Conservation (phyloP, 1,140 invertebrate species). For the honey bee (Apis mellifera) region Amel_HAv3.1 CM009931.2:17766501-17767000, state of each 20-base stretch:
- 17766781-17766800: constrained; percentile 28
- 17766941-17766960: constrained; percentile 63
- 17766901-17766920: not conserved
- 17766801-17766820: constrained; percentile 34
- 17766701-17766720: constrained; percentile 41
- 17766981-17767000: constrained; percentile 20
- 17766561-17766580: not conserved
- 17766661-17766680: not conserved
- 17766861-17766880: constrained; percentile 62
- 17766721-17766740: constrained; percentile 11
- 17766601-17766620: constrained; percentile 65
- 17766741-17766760: constrained; percentile 25
- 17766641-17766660: constrained; percentile 18
- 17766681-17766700: constrained; percentile 47
- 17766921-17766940: constrained; percentile 60
- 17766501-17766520: not conserved
- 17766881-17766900: constrained; percentile 62
- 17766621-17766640: constrained; percentile 33
- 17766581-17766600: constrained; percentile 72
- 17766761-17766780: constrained; percentile 57
- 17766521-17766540: no score
- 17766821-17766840: constrained; percentile 31
- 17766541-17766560: not conserved
- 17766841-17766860: constrained; percentile 17
- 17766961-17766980: constrained; percentile 57